Evolutionary conservation across 2,797 vertebrate species (phyloP), one percentile per base, ranked within the genome.

Genomic region (Lepus townsendii): DNA sequence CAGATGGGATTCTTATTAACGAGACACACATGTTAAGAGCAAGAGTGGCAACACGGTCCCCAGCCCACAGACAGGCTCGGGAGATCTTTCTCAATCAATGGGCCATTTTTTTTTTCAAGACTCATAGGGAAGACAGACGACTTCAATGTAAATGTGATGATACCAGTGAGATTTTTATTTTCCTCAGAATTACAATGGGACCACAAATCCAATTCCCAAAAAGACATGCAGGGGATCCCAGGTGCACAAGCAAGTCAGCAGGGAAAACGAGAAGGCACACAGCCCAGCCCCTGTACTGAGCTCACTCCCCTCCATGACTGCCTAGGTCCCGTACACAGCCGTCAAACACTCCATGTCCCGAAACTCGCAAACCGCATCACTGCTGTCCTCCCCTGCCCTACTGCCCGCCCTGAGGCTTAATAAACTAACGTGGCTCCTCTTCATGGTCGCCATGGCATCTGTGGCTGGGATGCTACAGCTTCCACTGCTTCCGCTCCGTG

Each of bases 321-420:
- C 22, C 30, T 32, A 3, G 57, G 3, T 66, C 27, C 32, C 57
- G 27, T 42, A 52, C 2, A 5, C 4, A 3, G 30, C 75, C 35
- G 6, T 1, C 7, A n/a, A 42, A 32, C 11, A 3, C 30, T 4
- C 24, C 42, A 62, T 0, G 1, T 11, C 26, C n/a, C 11, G 11
- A 62, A 71, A 65, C 14, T 17, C 3, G 47, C 30, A 12, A 63
- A 22, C 22, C n/a, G 38, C 50, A 22, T 71, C 3, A 54, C 60
- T 52, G 19, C n/a, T 22, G 38, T 63, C 12, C n/a, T 63, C 12
- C 24, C 14, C 35, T 10, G 52, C 6, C n/a, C 75, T 17, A 9
- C 14, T n/a, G 35, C 38, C 79, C 12, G 52, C 19, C 26, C 16
- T n/a, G 27, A 63, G 10, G 50, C 10, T 50, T 32, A 32, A 30